Evolutionary conservation across 35 echinoderm and acorn worm species (phyloP), one percentile per base, ranked within the genome.

Genomic region (Apostichopus parvimensis): DNA sequence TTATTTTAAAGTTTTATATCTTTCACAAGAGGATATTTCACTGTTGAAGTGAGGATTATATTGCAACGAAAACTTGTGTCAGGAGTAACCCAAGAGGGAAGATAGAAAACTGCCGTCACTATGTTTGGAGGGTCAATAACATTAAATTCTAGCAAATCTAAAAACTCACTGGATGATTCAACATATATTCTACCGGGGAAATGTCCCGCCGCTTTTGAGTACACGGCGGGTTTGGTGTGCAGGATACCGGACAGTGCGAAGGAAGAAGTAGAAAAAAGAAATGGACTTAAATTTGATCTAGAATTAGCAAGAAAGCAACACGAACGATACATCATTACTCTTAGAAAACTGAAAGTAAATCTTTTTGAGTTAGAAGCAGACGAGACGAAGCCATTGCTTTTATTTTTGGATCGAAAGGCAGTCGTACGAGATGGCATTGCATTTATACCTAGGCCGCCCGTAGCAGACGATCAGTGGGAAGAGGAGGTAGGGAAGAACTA

Each of bases 291-390:
- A 72, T 94, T 97, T 22, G 94, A 98, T 77, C 17, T 98, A 57
- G 96, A 98, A 62, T 86, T 94, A 52, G 94, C 94, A 7, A 83
- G 92, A 23, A 89, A 94, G 79, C 94, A 98, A 80, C 96, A 98
- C 76, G 96, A 98, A 92, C 95, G 94, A 87, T 94, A 93, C 53
- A 95, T 95, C 79, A 72, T 95, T 77, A 98, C 96, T 15, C 88
- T 98, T 22, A 91, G 96, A 22, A 98, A 98, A 85, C 92, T 98
- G 7, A 98, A 98, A 57, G 94, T 98, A 83, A 94, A 95, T 92
- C 53, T 97, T 65, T 93, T 93, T 56, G 95, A 96, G 88, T 54
- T 96, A 72, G 95, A 96, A 53, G 90, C 93, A 8, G 95, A 96
- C 77, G 95, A 96, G 61, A 73, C 92, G 24, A 89, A 91, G 57